phyloP scores from a whole-genome alignment of 2,797 vertebrate genomes.

The Euthynnus affinis region DNA sequence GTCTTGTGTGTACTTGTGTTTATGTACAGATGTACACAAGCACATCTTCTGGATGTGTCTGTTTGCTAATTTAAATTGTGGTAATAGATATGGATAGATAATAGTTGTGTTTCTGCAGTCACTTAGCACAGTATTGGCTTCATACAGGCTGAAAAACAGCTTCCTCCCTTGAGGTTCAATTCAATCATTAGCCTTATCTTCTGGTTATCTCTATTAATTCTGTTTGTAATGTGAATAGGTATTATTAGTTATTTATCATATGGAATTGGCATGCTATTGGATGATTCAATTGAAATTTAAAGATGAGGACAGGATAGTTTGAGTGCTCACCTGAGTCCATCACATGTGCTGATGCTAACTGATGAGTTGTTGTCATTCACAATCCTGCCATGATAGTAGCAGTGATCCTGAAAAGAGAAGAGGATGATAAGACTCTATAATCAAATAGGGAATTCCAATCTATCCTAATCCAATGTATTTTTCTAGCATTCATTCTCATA shows the following conservation, averaged over 20 bases:
- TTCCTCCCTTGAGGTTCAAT: not conserved
- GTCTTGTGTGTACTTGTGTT: too few relatives aligned
- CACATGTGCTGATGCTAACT: slow-evolving; percentile 86
- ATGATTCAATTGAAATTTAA: not conserved
- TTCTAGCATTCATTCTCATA: not conserved
- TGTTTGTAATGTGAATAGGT: not conserved
- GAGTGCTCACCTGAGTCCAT: slow-evolving; percentile 82
- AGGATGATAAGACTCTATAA: not conserved
- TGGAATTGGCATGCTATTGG: too few relatives aligned
- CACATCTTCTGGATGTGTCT: too few relatives aligned
- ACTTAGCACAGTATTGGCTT: too few relatives aligned
- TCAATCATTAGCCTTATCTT: not conserved
- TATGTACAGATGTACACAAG: too few relatives aligned
- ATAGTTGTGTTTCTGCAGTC: too few relatives aligned
- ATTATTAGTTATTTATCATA: too few relatives aligned
- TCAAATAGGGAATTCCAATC: not conserved
- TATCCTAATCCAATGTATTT: not conserved
- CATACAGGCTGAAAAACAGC: not conserved
- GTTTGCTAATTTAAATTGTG: not conserved
- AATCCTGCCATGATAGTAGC: slow-evolving; percentile 87
- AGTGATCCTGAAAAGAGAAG: slow-evolving; percentile 79
- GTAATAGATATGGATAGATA: too few relatives aligned
- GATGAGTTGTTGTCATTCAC: slow-evolving; percentile 79
- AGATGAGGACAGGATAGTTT: not conserved
- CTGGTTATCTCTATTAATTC: not conserved